These are phyloP conservation scores for Trachymyrmex septentrionalis DNA, from an alignment of 1,140 invertebrate genomes.

Conservation along the genomic window DNA sequence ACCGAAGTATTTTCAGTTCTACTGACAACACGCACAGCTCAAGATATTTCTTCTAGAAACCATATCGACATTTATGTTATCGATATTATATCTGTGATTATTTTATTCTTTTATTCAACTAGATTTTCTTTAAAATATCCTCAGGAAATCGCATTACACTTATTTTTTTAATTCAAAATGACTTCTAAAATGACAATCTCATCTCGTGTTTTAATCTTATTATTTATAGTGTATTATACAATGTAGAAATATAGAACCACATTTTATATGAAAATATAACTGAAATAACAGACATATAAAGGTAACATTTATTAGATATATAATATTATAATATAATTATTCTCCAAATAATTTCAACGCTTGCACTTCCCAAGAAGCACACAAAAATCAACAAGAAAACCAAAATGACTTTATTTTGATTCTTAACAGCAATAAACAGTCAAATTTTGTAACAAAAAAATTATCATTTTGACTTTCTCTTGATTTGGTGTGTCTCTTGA, in stretches of 20 bases:
- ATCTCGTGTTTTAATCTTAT: neutral
- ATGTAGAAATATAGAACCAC: neutral
- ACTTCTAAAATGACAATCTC: neutral
- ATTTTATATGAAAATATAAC: neutral
- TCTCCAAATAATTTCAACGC: neutral
- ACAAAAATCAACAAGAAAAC: too few species aligned
- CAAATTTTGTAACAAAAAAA: too few species aligned
- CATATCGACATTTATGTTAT: neutral
- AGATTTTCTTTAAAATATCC: neutral
- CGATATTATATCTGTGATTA: neutral
- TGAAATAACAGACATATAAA: neutral
- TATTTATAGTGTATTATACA: neutral
- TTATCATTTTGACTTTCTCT: too few species aligned
- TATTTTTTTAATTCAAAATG: neutral
- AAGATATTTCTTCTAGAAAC: conserved; percentile 16
- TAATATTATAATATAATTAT: too few species aligned
- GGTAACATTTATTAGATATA: neutral
- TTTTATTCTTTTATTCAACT: conserved; percentile 6
- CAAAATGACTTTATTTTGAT: too few species aligned
- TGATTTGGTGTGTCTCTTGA: too few species aligned
- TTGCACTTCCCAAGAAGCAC: neutral
- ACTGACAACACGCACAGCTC: neutral
- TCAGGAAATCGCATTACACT: neutral
- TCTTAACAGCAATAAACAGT: too few species aligned
- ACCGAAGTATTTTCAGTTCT: conserved; percentile 1